Percentiles rank a stretch among this genome's conserved stretches.
Evolutionary conservation across 2,113 vertebrate species (phyloP).

Genomic region (Nothoprocta perdicaria): DNA sequence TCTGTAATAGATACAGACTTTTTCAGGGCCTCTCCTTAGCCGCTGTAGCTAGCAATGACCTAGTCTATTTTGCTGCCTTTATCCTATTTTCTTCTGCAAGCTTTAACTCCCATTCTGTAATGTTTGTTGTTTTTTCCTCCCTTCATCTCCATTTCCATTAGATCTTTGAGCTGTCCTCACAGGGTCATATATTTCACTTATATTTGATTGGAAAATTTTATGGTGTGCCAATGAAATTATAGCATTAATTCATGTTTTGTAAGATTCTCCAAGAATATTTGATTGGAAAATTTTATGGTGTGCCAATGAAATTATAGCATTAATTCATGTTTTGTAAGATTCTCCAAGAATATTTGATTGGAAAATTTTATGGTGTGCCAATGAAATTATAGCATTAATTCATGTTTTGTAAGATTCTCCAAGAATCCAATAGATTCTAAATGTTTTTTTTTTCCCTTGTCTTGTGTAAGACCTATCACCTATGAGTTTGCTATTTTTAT

Average conservation of each 20-base stretch:
- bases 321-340: slow-evolving; percentile 35
- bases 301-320: background rate
- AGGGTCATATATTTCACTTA: background rate
- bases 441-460: background rate
- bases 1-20: slow-evolving; percentile 38
- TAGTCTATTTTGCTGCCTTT: slow-evolving; percentile 39
- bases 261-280: slow-evolving; percentile 14
- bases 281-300: slow-evolving; percentile 46
- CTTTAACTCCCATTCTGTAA: slow-evolving; percentile 2
- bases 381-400: slow-evolving; percentile 9
- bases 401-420: slow-evolving; percentile 4
- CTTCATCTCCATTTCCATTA: slow-evolving; percentile 1
- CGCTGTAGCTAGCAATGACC: slow-evolving; percentile 39
- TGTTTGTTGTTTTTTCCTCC: background rate
- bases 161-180: slow-evolving; percentile 7
- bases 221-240: background rate
- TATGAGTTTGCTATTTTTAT: background rate
- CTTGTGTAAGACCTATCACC: background rate
- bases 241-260: slow-evolving; percentile 24
- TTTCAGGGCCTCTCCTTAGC: background rate
- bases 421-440: background rate
- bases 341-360: slow-evolving; percentile 12
- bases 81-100: background rate
- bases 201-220: slow-evolving; percentile 47
- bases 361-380: slow-evolving; percentile 43